Evolutionary conservation across 2,888 invertebrate species (phyloP).

Genomic region (Phaedon cochleariae): DNA sequence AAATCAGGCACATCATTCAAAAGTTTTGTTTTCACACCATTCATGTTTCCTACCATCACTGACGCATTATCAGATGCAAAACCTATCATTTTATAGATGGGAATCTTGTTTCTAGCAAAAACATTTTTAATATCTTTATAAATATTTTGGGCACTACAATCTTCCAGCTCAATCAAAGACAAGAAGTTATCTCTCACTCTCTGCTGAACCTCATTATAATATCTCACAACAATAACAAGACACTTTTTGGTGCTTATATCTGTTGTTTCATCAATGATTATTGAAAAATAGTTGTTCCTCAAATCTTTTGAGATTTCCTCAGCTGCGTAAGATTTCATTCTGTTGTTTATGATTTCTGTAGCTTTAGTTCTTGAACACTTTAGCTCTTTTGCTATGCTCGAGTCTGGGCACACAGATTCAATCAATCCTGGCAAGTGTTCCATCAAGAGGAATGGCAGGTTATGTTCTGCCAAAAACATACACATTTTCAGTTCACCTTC

Average conservation of each 20-base stretch:
- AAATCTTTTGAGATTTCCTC: neutral
- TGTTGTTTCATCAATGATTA: slow-evolving; percentile 17
- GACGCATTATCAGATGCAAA: slow-evolving; percentile 14
- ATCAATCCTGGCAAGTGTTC: slow-evolving; percentile 9
- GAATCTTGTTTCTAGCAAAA: neutral
- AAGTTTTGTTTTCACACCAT: slow-evolving; percentile 10
- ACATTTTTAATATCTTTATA: neutral
- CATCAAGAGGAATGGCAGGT: slow-evolving; percentile 1
- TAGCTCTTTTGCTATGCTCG: slow-evolving; percentile 10
- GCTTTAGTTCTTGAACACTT: slow-evolving; percentile 8
- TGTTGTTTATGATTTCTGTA: slow-evolving; percentile 6
- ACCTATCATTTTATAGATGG: neutral
- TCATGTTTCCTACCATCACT: neutral
- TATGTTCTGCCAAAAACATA: slow-evolving; percentile 13
- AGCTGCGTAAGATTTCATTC: neutral
- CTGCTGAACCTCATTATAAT: neutral
- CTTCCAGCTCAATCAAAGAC: neutral
- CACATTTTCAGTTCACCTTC: slow-evolving; percentile 10
- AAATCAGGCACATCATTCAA: neutral
- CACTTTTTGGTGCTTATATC: slow-evolving; percentile 7
- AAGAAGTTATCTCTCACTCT: slow-evolving; percentile 10
- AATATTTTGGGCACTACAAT: neutral
- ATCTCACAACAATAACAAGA: slow-evolving; percentile 5
- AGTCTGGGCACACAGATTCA: slow-evolving; percentile 7
- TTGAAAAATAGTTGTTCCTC: slow-evolving; percentile 4